Conservation (phyloP, 2,113 vertebrate species). For the Petromus typicus region DNA sequence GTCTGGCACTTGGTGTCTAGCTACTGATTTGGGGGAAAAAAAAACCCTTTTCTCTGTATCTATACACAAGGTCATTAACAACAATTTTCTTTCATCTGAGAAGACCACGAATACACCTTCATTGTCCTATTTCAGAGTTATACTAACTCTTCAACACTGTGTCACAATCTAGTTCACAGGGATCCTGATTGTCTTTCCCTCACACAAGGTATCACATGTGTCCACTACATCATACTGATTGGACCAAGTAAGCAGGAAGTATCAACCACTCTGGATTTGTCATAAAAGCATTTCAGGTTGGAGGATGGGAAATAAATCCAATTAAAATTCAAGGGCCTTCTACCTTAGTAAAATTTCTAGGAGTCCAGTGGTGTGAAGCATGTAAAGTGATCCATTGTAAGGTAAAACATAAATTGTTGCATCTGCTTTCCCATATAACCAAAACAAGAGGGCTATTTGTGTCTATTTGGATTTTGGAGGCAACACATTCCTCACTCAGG, state of each 20-base stretch:
- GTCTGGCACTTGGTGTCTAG: background rate
- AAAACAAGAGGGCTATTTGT: background rate
- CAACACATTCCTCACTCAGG: too few species aligned
- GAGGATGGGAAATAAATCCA: background rate
- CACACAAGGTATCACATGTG: too few species aligned
- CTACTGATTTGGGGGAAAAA: background rate
- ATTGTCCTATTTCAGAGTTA: background rate
- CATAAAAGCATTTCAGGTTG: background rate
- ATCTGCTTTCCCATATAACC: background rate
- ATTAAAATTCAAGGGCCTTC: background rate
- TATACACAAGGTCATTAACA: background rate
- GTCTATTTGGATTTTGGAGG: background rate
- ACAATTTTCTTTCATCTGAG: background rate
- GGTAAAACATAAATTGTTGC: background rate
- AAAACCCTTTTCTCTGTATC: background rate
- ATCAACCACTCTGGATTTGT: too few species aligned
- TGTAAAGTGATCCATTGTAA: background rate
- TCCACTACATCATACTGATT: too few species aligned
- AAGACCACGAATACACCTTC: background rate
- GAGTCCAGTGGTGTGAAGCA: background rate
- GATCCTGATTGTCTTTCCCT: background rate
- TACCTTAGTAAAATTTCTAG: background rate
- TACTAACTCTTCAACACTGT: background rate
- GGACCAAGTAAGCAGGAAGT: too few species aligned
- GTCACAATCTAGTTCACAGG: background rate